Percentiles rank a stretch among this genome's conserved stretches.
Conservation (phyloP, 2,113 vertebrate genomes). For the Ovis aries region ARS-UI_Ramb_v3.0 NC_056074.1:21861501-21862000, state of each 20-base stretch:
- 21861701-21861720: background rate
- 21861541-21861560: background rate
- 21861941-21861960: background rate
- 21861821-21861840: conserved; percentile 59
- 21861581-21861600: background rate
- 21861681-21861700: background rate
- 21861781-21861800: background rate
- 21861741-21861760: background rate
- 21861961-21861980: background rate
- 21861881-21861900: conserved; percentile 10
- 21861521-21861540: background rate
- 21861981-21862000: conserved; percentile 90
- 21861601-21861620: background rate
- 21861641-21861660: background rate
- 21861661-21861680: background rate
- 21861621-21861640: background rate
- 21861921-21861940: background rate
- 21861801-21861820: conserved; percentile 16
- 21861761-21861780: background rate
- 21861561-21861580: background rate
- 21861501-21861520: fast-evolving
- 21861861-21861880: conserved; percentile 32
- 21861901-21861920: conserved; percentile 23
- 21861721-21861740: background rate
- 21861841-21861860: conserved; percentile 28